Conservation (phyloP, 2,797 vertebrate genomes). For the Lycodopsis pacificus region DNA sequence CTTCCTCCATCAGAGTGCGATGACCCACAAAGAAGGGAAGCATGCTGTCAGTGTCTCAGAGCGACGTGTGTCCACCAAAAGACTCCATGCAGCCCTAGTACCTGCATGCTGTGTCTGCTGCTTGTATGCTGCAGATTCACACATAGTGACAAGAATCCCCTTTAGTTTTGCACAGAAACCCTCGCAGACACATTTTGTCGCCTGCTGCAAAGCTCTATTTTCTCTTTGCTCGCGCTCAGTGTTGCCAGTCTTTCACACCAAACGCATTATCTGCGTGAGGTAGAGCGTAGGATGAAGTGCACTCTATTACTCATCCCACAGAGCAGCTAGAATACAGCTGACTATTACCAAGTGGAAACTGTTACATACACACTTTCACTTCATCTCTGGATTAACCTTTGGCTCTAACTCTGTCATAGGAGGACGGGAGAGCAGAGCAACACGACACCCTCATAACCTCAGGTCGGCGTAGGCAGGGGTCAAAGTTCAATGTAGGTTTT, state of each 20-base stretch:
- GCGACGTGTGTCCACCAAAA: conserved; percentile 6
- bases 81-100: not conserved
- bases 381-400: not conserved
- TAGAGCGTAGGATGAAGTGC: conserved; percentile 9
- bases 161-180: not conserved
- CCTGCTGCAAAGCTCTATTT: not conserved
- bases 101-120: not conserved
- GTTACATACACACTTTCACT: not conserved
- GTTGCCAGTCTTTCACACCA: not conserved
- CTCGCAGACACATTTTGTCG: not conserved
- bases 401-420: not conserved
- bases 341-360: not conserved
- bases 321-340: not conserved
- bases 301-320: conserved; percentile 21
- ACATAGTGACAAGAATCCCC: not conserved
- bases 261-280: not conserved
- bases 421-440: not conserved
- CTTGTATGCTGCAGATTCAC: not conserved
- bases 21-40: conserved; percentile 37
- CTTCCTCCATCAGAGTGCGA: conserved; percentile 50
- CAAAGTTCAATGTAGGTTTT: not conserved
- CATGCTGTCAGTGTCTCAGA: conserved; percentile 36
- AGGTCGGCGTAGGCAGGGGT: not conserved
- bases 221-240: not conserved
- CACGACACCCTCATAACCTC: not conserved